A percentile compares a stretch with the other conserved stretches of the same genome.
Conservation (phyloP, 2,888 invertebrate genomes). For the Aethes cnicana region DNA sequence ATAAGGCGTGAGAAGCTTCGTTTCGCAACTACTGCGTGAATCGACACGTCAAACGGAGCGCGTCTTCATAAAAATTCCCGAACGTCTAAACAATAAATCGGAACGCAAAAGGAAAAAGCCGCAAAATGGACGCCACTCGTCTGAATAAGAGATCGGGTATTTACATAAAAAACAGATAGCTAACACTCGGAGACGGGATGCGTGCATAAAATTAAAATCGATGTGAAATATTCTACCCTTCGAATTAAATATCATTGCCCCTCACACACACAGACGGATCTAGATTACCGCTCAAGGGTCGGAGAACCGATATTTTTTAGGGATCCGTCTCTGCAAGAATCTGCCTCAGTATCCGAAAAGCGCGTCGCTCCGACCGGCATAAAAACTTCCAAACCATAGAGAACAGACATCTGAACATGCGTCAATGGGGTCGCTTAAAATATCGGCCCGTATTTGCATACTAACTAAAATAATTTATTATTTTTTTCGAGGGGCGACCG, state of each 20-base stretch:
- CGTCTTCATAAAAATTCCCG: conserved; percentile 48
- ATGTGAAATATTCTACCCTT: conserved; percentile 77
- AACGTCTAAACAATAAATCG: conserved; percentile 58
- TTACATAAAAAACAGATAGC: conserved; percentile 82
- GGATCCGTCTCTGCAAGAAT: conserved; percentile 27
- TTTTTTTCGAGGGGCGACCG: conserved; percentile 77
- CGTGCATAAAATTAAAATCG: conserved; percentile 82
- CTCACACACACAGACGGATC: conserved; percentile 56
- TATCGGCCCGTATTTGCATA: conserved; percentile 82
- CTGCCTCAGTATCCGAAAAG: conserved; percentile 18
- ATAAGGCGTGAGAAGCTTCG: conserved; percentile 15
- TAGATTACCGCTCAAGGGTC: conserved; percentile 69
- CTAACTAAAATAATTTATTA: conserved; percentile 83
- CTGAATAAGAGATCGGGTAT: conserved; percentile 74
- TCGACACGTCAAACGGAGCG: conserved; percentile 20
- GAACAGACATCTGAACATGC: conserved; percentile 63
- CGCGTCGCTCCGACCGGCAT: conserved; percentile 28
- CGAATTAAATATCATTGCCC: conserved; percentile 81
- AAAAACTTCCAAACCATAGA: conserved; percentile 62
- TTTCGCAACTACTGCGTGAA: conserved; percentile 17
- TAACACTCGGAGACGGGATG: conserved; percentile 73
- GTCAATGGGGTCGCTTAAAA: conserved; percentile 78
- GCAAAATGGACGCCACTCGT: conserved; percentile 69
- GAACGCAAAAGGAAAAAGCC: conserved; percentile 58
- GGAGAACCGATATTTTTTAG: conserved; percentile 30